Percentiles rank a stretch among this genome's conserved stretches.
These are phyloP conservation scores for Craniophora ligustri DNA, from an alignment of 2,888 invertebrate genomes.

Conservation along the genomic window DNA sequence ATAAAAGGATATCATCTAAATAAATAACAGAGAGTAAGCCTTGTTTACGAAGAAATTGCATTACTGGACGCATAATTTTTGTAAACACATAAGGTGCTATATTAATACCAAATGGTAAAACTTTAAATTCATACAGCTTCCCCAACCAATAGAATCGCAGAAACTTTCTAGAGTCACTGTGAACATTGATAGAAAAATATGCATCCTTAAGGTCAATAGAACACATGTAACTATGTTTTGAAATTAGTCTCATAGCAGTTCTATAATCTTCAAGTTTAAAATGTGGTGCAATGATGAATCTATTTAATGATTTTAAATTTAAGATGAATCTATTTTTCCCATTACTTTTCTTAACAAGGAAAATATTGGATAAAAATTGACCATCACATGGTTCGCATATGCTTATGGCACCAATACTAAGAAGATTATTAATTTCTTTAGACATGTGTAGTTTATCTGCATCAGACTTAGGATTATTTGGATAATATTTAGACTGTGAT, in stretches of 20 bases:
- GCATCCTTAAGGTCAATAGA: slow-evolving; percentile 9
- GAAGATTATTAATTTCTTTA: slow-evolving; percentile 5
- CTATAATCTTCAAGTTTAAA: slow-evolving; percentile 11
- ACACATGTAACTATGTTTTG: slow-evolving; percentile 8
- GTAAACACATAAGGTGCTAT: slow-evolving; percentile 3
- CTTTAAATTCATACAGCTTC: slow-evolving; percentile 5
- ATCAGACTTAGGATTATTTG: not conserved
- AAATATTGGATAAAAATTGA: slow-evolving; percentile 9
- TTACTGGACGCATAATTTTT: slow-evolving; percentile 4
- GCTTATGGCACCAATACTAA: slow-evolving; percentile 3
- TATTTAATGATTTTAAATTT: slow-evolving; percentile 11
- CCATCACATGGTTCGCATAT: slow-evolving; percentile 8
- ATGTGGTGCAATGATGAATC: not conserved
- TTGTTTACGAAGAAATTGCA: not conserved
- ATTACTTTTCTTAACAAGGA: slow-evolving; percentile 3
- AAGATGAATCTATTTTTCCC: slow-evolving; percentile 1
- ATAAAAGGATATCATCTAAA: slow-evolving; percentile 2
- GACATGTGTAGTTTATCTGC: not conserved
- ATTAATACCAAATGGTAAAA: slow-evolving; percentile 1
- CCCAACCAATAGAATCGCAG: slow-evolving; percentile 1
- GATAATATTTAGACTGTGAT: not conserved
- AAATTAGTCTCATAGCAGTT: slow-evolving; percentile 9
- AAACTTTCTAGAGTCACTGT: not conserved
- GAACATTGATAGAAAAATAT: slow-evolving; percentile 1
- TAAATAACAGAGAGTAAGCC: slow-evolving; percentile 3